Evolutionary conservation across 2,888 invertebrate genomes (phyloP), one percentile per base, ranked within the genome.

Genomic region (Caenorhabditis becei): DNA sequence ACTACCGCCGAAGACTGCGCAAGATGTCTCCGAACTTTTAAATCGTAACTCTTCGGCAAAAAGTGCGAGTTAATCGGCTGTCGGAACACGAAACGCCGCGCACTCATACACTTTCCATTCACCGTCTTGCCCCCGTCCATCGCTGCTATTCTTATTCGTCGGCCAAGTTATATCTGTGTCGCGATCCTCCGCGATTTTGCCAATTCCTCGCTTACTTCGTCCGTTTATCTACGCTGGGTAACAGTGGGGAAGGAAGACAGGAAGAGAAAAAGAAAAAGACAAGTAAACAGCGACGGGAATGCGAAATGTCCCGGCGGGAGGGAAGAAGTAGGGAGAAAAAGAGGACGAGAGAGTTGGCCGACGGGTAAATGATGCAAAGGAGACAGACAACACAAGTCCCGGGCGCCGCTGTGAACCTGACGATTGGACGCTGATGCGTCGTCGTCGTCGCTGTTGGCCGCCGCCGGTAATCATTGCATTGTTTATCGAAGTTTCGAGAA

Each of bases 261-360:
- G 47, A 49, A 69, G 41, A 67, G 47, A 35, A 37, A 58, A 61
- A 61, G 59, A 63, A 47, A 65, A 54, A 79, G 61, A 72, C 47
- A 47, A 59, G 71, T 56, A 79, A 79, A 66, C 61, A 79, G 66
- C 66, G 32, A 56, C 69, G 67, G 66, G 67, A 75, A 67, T 67
- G 61, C 54, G 26, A 56, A 49, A 62, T 23, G 67, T 77, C 75
- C 67, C 62, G 77, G 51, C 49, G 47, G 67, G 62, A 54, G 44
- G 41, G 54, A 47, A 58, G 67, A 66, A 54, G 28, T 56, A 54
- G 28, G 62, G 49, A 62, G 63, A 59, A 49, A 62, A 26, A 54
- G 56, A 58, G 47, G 47, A 41, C 37, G 62, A 54, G 26, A 56
- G 66, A 59, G 14, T 23, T 18, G 37, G 49, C 53, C 26, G 49